A percentile compares a stretch with the other conserved stretches of the same genome.
These are phyloP conservation scores for Drosophila subobscura DNA, from an alignment of 1,140 invertebrate genomes.

Conservation along the genomic window DNA sequence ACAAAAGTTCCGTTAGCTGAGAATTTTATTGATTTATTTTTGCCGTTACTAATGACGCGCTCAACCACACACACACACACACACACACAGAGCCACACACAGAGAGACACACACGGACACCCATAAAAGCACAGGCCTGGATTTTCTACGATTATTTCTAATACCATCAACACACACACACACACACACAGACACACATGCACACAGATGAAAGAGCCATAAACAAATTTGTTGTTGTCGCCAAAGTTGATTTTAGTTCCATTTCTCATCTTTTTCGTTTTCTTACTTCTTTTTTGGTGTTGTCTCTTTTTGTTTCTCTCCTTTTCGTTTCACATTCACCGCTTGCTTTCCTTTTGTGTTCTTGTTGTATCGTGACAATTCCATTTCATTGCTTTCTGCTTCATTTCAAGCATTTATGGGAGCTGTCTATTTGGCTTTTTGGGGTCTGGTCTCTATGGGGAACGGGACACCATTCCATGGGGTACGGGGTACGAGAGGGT, in stretches of 20 bases:
- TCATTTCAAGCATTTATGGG: conserved; percentile 78
- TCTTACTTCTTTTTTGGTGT: conserved; percentile 8
- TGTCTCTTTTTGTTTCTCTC: conserved; percentile 10
- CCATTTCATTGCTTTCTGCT: conserved; percentile 79
- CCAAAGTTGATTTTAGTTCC: conserved; percentile 60
- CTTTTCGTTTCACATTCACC: conserved; percentile 13
- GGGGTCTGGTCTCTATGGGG: conserved; percentile 1
- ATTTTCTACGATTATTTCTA: conserved; percentile 66
- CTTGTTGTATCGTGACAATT: conserved; percentile 74
- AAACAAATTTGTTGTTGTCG: conserved; percentile 76
- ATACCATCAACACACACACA: conserved; percentile 30
- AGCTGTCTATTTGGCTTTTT: conserved; percentile 64
- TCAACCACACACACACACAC: conserved; percentile 47
- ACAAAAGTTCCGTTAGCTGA: conserved; percentile 53
- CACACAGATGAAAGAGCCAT: conserved; percentile 52
- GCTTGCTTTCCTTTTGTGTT: conserved; percentile 19
- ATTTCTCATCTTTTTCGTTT: conserved; percentile 52
- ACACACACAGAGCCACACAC: conserved; percentile 22
- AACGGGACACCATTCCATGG: no score
- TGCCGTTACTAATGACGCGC: conserved; percentile 74
- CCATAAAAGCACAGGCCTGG: conserved; percentile 16
- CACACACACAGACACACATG: conserved; percentile 5
- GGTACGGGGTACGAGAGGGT: neutral
- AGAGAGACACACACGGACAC: conserved; percentile 3
- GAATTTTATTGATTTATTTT: conserved; percentile 78